Conservation (phyloP, 2,797 vertebrate genomes). For the Leucoraja ocellata region DNA sequence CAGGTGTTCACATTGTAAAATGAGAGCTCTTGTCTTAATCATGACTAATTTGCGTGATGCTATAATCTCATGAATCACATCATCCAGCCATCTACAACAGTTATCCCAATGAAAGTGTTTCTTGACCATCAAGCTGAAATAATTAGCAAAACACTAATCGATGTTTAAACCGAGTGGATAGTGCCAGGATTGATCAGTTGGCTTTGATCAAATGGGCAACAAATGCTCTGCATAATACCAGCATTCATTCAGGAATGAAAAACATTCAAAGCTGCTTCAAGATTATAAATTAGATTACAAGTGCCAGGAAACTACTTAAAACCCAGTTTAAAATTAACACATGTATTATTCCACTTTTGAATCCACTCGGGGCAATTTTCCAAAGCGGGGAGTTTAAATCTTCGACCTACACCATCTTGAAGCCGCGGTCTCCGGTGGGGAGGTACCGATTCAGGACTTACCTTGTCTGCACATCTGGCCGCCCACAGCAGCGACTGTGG, state of each 20-base stretch:
- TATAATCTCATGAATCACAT: neutral
- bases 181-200: neutral
- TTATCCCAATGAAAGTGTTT: neutral
- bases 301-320: neutral
- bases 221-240: neutral
- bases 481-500: no score
- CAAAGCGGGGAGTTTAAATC: no score
- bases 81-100: neutral
- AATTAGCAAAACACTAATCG: neutral
- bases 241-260: neutral
- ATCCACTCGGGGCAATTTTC: no score
- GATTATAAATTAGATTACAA: neutral
- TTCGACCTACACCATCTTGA: no score
- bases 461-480: no score
- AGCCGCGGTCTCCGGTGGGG: no score
- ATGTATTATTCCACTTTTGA: no score
- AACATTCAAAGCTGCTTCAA: neutral
- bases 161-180: neutral
- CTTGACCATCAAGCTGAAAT: neutral
- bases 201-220: neutral
- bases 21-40: neutral
- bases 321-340: no score
- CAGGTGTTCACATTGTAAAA: neutral
- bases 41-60: neutral
- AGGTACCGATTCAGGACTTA: no score